These are phyloP conservation scores for Macroglossus sobrinus DNA, from an alignment of 2,113 vertebrate species.

Conservation along the genomic window DNA sequence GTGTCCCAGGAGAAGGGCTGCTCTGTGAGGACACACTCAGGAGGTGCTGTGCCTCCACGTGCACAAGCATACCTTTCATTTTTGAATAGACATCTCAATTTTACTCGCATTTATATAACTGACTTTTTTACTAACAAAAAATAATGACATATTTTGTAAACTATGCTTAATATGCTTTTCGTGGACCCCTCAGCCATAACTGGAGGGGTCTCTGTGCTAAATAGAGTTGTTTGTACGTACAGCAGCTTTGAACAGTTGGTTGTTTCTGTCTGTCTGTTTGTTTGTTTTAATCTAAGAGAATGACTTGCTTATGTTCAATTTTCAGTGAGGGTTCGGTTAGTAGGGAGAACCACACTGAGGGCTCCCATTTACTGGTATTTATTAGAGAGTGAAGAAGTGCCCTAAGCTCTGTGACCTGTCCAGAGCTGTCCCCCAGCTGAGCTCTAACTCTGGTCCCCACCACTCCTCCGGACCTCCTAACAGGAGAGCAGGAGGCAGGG, in stretches of 20 bases:
- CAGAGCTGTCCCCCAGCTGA: background rate
- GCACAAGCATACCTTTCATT: no score
- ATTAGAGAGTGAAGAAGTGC: background rate
- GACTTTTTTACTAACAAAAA: slow-evolving; percentile 60
- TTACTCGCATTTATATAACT: slow-evolving; percentile 38
- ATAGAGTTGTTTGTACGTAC: background rate
- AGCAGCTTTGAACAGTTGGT: slow-evolving; percentile 39
- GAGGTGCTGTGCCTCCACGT: background rate
- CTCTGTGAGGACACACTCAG: background rate
- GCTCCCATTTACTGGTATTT: background rate
- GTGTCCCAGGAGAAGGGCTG: background rate
- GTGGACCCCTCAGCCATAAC: slow-evolving; percentile 61
- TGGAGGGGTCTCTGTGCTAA: slow-evolving; percentile 54
- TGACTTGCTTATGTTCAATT: slow-evolving; percentile 43
- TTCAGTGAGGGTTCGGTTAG: background rate
- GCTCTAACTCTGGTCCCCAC: background rate
- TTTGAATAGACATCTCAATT: background rate
- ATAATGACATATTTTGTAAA: slow-evolving; percentile 60
- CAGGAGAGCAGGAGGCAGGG: background rate
- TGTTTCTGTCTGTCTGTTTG: background rate
- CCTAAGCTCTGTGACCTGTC: background rate
- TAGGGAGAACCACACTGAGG: background rate
- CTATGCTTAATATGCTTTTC: slow-evolving; percentile 62
- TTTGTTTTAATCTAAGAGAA: slow-evolving; percentile 53
- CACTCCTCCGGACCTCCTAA: background rate